These are phyloP conservation scores for Antechinus flavipes DNA, from an alignment of 2,113 vertebrate genomes.

Conservation along the genomic window DNA sequence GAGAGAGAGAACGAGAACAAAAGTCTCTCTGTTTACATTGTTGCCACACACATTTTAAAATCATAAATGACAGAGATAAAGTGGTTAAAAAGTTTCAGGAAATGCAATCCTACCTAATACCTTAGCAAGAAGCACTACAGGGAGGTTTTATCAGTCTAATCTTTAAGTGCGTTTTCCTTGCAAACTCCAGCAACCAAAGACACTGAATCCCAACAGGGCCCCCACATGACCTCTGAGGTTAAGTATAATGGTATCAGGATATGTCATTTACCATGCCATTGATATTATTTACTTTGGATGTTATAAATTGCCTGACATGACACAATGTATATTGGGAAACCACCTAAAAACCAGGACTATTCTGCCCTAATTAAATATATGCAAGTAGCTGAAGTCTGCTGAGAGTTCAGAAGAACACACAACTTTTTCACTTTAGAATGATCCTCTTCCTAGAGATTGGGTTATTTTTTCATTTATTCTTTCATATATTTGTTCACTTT, in stretches of 20 bases:
- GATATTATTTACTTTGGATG: constrained; percentile 52
- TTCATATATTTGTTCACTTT: neutral
- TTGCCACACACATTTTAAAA: neutral
- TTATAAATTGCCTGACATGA: constrained; percentile 67
- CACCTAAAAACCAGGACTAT: constrained; percentile 74
- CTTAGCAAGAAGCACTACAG: neutral
- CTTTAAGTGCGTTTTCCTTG: neutral
- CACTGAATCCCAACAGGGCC: constrained; percentile 2
- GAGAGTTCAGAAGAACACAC: neutral
- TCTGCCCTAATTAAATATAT: constrained; percentile 55
- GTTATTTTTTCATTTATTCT: neutral
- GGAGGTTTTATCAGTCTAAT: constrained; percentile 26
- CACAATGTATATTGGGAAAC: constrained; percentile 61
- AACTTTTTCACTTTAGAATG: constrained; percentile 9
- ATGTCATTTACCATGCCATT: constrained; percentile 7
- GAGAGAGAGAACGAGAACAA: too few species aligned
- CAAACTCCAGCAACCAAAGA: constrained; percentile 27
- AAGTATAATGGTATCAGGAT: constrained; percentile 23
- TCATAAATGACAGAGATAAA: constrained; percentile 5
- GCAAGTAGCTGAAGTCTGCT: constrained; percentile 48
- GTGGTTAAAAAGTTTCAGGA: constrained; percentile 30
- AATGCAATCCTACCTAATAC: constrained; percentile 18
- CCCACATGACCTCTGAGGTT: constrained; percentile 16
- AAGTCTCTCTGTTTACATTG: neutral
- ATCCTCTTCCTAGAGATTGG: neutral